These are phyloP conservation scores for Smutsia gigantea DNA, from an alignment of 2,797 vertebrate species.

Conservation along the genomic window DNA sequence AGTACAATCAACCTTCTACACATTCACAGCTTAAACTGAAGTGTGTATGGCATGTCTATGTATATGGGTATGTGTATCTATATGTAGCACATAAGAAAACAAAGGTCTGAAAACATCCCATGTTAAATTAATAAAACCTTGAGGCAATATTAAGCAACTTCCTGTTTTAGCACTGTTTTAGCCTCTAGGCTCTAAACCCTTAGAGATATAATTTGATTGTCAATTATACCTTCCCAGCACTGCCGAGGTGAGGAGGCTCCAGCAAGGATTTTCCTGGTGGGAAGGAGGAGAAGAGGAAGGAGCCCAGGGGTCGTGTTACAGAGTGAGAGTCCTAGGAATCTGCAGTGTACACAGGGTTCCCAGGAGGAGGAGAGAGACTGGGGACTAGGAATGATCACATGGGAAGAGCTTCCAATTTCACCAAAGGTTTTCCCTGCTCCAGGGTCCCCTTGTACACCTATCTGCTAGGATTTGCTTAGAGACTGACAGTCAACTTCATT, in stretches of 20 bases:
- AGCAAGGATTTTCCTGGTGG: neutral
- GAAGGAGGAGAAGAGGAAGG: neutral
- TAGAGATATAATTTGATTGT: neutral
- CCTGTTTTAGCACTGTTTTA: neutral
- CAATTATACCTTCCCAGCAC: neutral
- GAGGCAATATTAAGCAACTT: neutral
- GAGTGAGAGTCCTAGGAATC: neutral
- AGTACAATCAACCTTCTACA: neutral
- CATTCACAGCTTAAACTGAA: neutral
- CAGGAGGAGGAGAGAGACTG: neutral
- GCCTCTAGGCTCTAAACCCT: neutral
- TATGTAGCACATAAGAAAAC: neutral
- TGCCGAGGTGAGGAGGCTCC: too few relatives aligned
- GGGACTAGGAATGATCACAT: neutral
- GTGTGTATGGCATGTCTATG: neutral
- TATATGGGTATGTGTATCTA: too few relatives aligned
- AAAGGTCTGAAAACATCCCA: neutral
- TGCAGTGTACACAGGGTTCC: too few relatives aligned
- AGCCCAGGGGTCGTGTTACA: rapidly evolving
- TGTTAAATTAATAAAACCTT: neutral
- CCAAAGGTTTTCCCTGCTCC: neutral
- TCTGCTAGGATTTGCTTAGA: neutral
- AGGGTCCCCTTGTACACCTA: neutral
- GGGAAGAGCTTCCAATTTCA: neutral
- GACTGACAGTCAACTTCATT: neutral